Base-by-base conservation (phyloP, 2,888 invertebrate species). In the Heliconius hortense region DNA sequence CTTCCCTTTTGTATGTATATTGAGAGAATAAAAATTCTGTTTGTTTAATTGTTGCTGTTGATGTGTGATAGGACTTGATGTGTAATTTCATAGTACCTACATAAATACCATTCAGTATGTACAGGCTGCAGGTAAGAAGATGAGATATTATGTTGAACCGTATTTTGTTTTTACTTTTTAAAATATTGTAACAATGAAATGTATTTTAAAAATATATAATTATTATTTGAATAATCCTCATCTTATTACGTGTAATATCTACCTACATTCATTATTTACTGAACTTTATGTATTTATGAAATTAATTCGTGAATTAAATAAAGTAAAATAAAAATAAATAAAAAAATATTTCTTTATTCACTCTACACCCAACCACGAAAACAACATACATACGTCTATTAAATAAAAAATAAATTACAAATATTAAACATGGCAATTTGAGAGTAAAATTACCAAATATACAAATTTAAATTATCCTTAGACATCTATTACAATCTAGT, bases 1-100 rank as follows among this genome's bases (percentile, higher is more conserved):
- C 90, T 93, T 93, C 92, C 92, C 90, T 86, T 91, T n/a, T 2
- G n/a, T 53, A 90, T 92, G 91, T 86, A 92, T 92, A 90, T 91
- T 92, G 87, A 84, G 89, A 91, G 89, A 84, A 83, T 81, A 82
- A 31, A 56, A 76, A 60, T 53, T 76, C 81, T 83, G 88, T 89
- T 87, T 79, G 82, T 85, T 86, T 64, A 24, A 31, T 31, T 63
- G 69, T 69, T 69, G 69, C 69, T 56, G 69, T 69, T 69, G 69
- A 53, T 56, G 69, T 56, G 69, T 69, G 69, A 69, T 69, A 69
- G 69, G 56, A 69, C 56, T 69, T 56, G 68, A 69, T 69, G 68
- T 69, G 53, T 69, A 31, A 68, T 69, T 69, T 69, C 53, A 69
- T 69, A 69, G 53, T 53, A 69, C 53, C 68, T 69, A 69, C 28